Percentiles rank a stretch among this genome's conserved stretches.
phyloP scores from a whole-genome alignment of 2,888 invertebrate genomes.

The Balanococcus diminutus region DNA sequence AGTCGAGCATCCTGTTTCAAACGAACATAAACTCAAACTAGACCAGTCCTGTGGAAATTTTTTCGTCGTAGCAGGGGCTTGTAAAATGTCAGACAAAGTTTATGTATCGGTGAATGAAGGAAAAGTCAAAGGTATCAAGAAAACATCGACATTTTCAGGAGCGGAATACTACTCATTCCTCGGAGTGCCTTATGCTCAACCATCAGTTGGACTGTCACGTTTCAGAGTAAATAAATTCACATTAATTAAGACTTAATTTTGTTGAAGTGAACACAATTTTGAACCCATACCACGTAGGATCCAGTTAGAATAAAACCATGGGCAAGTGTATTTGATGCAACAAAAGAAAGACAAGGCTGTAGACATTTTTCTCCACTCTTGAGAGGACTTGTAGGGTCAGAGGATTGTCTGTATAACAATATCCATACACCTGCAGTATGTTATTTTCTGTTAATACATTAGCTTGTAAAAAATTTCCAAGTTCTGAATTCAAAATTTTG shows the following conservation, averaged over 20 bases:
- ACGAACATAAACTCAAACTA: neutral
- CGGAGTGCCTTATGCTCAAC: no score
- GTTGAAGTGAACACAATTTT: neutral
- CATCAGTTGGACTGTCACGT: no score
- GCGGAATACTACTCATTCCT: no score
- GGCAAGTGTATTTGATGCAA: neutral
- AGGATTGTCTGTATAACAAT: slow-evolving; percentile 94
- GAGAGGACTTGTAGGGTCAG: slow-evolving; percentile 64
- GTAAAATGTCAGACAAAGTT: no score
- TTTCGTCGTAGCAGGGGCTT: no score
- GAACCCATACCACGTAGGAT: neutral
- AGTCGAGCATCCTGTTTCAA: no score
- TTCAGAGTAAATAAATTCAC: no score
- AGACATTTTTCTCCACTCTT: neutral
- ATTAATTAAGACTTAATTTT: no score
- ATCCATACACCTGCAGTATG: slow-evolving; percentile 77
- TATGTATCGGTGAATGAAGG: no score
- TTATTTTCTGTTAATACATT: neutral
- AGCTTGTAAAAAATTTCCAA: neutral
- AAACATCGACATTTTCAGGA: no score
- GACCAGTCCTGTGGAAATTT: neutral
- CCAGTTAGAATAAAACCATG: neutral
- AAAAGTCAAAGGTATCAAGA: no score
- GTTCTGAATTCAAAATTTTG: neutral
- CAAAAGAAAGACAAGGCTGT: neutral